Conservation (phyloP, 2,113 vertebrate species). For the Equus przewalskii region DNA sequence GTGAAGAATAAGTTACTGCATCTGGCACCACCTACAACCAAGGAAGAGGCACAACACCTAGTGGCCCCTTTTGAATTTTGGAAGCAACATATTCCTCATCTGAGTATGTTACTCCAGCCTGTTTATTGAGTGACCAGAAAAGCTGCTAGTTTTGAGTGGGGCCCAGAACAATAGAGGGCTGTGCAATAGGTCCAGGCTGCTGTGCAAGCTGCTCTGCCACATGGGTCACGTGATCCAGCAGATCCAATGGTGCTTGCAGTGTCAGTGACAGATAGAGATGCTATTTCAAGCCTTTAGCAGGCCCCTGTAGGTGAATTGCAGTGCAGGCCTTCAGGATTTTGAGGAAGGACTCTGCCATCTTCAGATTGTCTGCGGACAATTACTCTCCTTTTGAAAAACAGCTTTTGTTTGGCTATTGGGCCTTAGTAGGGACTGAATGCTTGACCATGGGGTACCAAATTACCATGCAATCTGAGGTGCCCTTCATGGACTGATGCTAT, state of each 20-base stretch:
- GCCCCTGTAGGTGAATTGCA: neutral
- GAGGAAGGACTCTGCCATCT: neutral
- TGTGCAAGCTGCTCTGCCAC: neutral
- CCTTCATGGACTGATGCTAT: neutral
- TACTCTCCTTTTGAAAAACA: neutral
- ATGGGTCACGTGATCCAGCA: neutral
- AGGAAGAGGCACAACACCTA: neutral
- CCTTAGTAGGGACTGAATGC: neutral
- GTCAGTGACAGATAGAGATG: neutral
- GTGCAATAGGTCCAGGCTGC: neutral
- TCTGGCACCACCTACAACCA: neutral
- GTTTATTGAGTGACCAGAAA: neutral
- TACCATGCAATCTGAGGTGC: neutral
- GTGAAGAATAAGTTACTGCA: neutral
- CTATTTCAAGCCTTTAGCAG: neutral
- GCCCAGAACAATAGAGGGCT: neutral
- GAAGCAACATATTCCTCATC: neutral
- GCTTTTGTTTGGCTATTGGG: neutral
- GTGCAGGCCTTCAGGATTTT: neutral
- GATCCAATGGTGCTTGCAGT: neutral
- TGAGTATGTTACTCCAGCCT: neutral
- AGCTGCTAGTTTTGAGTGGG: neutral
- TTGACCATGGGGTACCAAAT: neutral
- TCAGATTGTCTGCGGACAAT: neutral
- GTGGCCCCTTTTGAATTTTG: neutral